Evolutionary conservation across 2,113 vertebrate species (phyloP), one percentile per base, ranked within the genome.

Genomic region (Microtus oregoni): DNA sequence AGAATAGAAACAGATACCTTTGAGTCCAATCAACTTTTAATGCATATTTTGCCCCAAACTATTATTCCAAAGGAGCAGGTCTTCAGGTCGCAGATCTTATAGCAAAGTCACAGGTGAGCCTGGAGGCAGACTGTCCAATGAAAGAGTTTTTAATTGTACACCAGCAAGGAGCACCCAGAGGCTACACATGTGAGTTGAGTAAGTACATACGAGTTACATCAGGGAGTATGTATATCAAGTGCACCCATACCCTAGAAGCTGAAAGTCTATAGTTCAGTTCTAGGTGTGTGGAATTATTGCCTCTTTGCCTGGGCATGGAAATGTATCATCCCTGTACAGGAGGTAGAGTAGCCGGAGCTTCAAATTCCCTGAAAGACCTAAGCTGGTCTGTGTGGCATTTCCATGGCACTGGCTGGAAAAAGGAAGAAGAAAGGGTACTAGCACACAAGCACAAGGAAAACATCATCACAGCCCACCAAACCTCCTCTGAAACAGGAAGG

Each of bases 1-100:
- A 76, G 82, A 90, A 94, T 6, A 90, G 81, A n/a, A 72, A 15
- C 41, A 61, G 79, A n/a, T 7, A 89, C 52, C 55, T 70, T 92
- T 38, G 35, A 47, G 24, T 72, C 35, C 72, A 83, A 72, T 30
- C 17, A 38, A 75, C n/a, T n/a, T 76, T 76, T 44, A 89, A 61
- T 44, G 5, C 63, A 44, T 20, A 38, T 26, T 75, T 91, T 63
- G 55, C 78, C 6, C 0, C 52, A 78, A 96, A 92, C 86, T 6
- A 44, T 3, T 79, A 28, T 44, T 17, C 35, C 32, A 32, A 0
- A 12, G 77, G 89, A 68, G 2, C 17, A 6, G 28, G 28, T 61
- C 50, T 89, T 9, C 5, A 61, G 22, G 32, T 15, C 47, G 61
- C 10, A 68, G 28, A 88, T 22, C 15, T 44, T 91, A 41, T 8